Evolutionary conservation across 1,140 invertebrate genomes (phyloP).

Genomic region (Drosophila simulans): DNA sequence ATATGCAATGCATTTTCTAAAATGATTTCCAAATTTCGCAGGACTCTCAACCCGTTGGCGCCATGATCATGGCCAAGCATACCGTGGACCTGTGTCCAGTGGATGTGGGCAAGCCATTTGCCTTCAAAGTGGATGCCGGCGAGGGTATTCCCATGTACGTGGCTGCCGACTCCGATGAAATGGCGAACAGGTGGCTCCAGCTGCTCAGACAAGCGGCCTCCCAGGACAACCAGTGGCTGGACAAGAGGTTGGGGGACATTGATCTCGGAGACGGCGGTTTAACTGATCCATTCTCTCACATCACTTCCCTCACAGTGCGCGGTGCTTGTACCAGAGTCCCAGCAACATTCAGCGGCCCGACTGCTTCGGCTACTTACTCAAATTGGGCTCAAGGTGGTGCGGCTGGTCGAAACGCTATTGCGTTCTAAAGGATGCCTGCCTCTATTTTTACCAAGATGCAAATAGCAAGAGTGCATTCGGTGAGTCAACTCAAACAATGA

Average conservation of each 20-base stretch:
- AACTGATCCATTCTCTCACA: constrained; percentile 33
- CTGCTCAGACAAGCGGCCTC: constrained; percentile 89
- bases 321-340: constrained; percentile 89
- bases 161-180: constrained; percentile 91
- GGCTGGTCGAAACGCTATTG: constrained; percentile 96
- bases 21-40: constrained; percentile 76
- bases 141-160: constrained; percentile 92
- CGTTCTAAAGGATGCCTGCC: constrained; percentile 96
- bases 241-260: constrained; percentile 85
- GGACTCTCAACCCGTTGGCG: constrained; percentile 95
- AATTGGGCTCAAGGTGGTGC: constrained; percentile 91
- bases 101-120: constrained; percentile 85
- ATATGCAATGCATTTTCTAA: neutral
- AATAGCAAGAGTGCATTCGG: constrained; percentile 94
- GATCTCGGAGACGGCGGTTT: constrained; percentile 28
- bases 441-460: constrained; percentile 96
- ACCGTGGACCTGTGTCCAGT: constrained; percentile 86
- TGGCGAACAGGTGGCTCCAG: constrained; percentile 90
- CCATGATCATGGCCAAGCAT: constrained; percentile 94
- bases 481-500: constrained; percentile 79
- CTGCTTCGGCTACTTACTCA: constrained; percentile 95
- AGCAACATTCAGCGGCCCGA: constrained; percentile 92
- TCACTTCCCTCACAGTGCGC: constrained; percentile 83
- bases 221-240: constrained; percentile 91
- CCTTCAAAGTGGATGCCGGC: constrained; percentile 91